Evolutionary conservation across 1,140 invertebrate genomes (phyloP), one percentile per base, ranked within the genome.

Genomic region (Xylocopa sonorina): DNA sequence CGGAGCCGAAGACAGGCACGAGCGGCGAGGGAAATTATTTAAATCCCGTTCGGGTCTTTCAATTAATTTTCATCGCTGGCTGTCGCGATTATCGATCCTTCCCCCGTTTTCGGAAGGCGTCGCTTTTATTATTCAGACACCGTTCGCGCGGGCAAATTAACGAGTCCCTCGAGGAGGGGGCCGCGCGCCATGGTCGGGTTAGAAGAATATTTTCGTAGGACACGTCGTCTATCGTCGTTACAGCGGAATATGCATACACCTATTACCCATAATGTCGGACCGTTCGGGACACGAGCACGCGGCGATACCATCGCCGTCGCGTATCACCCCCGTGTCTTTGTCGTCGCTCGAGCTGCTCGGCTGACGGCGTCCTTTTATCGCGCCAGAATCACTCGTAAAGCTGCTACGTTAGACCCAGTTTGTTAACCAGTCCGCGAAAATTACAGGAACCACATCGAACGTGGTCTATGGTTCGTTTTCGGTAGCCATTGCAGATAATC

Each of bases 1-100:
- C 0, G 32, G n/a, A 3, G 18, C 18, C 2, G 27, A 2, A 75
- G 62, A 53, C 72, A 38, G 24, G 7, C 32, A 14, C 32, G 14
- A 16, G 24, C 34, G 29, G 32, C n/a, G 57, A 41, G 48, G 21
- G 48, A 50, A 68, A 76, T 66, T 57, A 76, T 76, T 68, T 57
- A 76, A 48, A 68, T 68, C 74, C 51, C 16, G 16, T 46, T 51
- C 32, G n/a, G 43, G 14, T 43, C n/a, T 55, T 77, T 58, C 53
- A 58, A 77, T 77, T 68, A 58, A 48, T 58, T 69, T 60, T 77
- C 53, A 58, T 38, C 27, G 5, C 41, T 12, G 48, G 29, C 66
- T n/a, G 7, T 27, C 41, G n/a, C 32, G 32, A 69, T 41, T 71
- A 77, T 71, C 24, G 74, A 76, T 57, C 74, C 18, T 5, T 2